These are phyloP conservation scores for Phaedon cochleariae DNA, from an alignment of 2,888 invertebrate species.

Conservation along the genomic window DNA sequence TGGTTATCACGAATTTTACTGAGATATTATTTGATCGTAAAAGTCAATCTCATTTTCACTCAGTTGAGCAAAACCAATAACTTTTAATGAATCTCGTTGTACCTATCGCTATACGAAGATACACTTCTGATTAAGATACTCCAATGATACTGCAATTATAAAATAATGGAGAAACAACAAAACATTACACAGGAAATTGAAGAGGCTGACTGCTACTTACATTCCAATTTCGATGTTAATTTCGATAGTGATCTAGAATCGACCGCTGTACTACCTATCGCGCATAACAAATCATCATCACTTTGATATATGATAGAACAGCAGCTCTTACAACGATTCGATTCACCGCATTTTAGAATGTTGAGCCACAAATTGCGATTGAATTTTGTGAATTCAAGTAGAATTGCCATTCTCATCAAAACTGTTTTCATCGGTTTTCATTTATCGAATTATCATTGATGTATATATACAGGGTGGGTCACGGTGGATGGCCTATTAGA, in stretches of 20 bases:
- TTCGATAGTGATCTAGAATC: conserved; percentile 45
- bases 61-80: conserved; percentile 31
- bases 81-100: conserved; percentile 29
- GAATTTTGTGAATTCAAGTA: no score
- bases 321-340: neutral
- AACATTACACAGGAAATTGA: conserved; percentile 47
- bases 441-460: no score
- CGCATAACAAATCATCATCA: conserved; percentile 7
- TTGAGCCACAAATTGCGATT: no score
- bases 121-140: conserved; percentile 34
- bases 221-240: conserved; percentile 46
- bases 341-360: no score
- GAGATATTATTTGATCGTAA: no score
- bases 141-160: conserved; percentile 36
- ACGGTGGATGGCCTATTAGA: no score
- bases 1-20: no score
- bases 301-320: neutral
- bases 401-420: no score
- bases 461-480: no score
- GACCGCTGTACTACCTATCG: neutral
- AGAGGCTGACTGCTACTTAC: conserved; percentile 39
- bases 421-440: no score
- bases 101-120: conserved; percentile 20
- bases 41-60: no score
- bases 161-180: conserved; percentile 40